Evolutionary conservation across 2,113 vertebrate genomes (phyloP).

Genomic region (Megaceryle maxima): DNA sequence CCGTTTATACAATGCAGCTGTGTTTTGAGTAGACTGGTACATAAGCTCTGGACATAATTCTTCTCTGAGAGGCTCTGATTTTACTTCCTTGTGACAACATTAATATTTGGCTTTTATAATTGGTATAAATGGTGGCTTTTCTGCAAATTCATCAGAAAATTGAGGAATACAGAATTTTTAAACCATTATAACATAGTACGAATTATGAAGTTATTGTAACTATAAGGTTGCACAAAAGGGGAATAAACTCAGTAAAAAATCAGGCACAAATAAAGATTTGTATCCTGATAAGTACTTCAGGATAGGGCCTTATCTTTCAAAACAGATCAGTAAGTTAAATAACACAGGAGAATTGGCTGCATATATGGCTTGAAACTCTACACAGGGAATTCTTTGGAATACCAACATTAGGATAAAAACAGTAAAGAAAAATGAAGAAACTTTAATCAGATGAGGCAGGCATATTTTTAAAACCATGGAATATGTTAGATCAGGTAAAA

Average conservation of each 20-base stretch:
- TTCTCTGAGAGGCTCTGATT: background rate
- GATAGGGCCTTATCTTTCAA: background rate
- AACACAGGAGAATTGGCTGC: background rate
- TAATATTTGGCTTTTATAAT: background rate
- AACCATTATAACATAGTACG: background rate
- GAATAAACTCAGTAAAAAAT: background rate
- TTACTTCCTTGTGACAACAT: background rate
- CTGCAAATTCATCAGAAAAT: background rate
- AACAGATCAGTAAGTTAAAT: background rate
- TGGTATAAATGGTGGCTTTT: background rate
- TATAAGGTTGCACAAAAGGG: background rate
- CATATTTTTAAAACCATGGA: background rate
- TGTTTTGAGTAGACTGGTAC: conserved; percentile 36
- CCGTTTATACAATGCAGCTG: conserved; percentile 47
- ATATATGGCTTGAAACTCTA: background rate
- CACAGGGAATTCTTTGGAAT: background rate
- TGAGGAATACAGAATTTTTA: background rate
- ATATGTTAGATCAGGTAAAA: background rate
- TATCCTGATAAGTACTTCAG: background rate
- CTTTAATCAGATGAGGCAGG: background rate
- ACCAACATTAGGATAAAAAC: background rate
- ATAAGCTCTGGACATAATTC: conserved; percentile 3
- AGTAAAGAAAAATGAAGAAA: background rate
- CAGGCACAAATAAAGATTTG: background rate
- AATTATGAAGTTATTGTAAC: background rate